Evolutionary conservation across 2,888 invertebrate genomes (phyloP).

Genomic region (Nymphalis polychloros): DNA sequence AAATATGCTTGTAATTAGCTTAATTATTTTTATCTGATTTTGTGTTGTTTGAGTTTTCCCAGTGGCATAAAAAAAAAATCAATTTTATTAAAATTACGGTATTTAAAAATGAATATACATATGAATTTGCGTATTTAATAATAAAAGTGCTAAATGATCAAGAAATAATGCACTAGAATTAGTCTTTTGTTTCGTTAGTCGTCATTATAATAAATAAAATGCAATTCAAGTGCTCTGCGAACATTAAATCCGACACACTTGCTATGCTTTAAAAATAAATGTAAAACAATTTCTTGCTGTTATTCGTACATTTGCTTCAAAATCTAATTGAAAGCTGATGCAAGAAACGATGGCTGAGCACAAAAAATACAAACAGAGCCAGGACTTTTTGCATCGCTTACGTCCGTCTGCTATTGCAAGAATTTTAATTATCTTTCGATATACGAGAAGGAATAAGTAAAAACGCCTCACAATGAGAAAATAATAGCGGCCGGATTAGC

Average conservation of each 20-base stretch:
- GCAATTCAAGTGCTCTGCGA: not conserved
- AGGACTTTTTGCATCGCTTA: slow-evolving; percentile 33
- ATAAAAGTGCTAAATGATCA: too few species aligned
- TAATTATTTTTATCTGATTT: too few species aligned
- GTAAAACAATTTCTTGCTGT: slow-evolving; percentile 12
- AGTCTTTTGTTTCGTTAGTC: too few species aligned
- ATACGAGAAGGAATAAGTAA: slow-evolving; percentile 56
- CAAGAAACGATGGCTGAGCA: slow-evolving; percentile 31
- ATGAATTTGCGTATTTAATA: too few species aligned
- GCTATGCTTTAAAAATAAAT: slow-evolving; percentile 6
- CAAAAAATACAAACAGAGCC: slow-evolving; percentile 36
- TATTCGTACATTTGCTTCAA: slow-evolving; percentile 22
- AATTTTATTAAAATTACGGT: too few species aligned
- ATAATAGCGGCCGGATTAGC: slow-evolving; percentile 60
- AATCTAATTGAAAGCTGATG: slow-evolving; percentile 38
- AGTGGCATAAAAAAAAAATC: too few species aligned
- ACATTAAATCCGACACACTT: not conserved
- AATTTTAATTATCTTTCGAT: slow-evolving; percentile 69
- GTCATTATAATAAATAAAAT: too few species aligned
- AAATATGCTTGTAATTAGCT: too few species aligned
- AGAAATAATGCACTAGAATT: too few species aligned
- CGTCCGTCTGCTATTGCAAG: slow-evolving; percentile 49
- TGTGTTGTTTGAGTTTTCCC: too few species aligned
- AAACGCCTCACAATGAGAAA: slow-evolving; percentile 61
- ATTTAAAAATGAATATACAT: too few species aligned